Evolutionary conservation across 2,888 invertebrate species (phyloP), one percentile per base, ranked within the genome.

Genomic region (Aleiodes leptofemur): DNA sequence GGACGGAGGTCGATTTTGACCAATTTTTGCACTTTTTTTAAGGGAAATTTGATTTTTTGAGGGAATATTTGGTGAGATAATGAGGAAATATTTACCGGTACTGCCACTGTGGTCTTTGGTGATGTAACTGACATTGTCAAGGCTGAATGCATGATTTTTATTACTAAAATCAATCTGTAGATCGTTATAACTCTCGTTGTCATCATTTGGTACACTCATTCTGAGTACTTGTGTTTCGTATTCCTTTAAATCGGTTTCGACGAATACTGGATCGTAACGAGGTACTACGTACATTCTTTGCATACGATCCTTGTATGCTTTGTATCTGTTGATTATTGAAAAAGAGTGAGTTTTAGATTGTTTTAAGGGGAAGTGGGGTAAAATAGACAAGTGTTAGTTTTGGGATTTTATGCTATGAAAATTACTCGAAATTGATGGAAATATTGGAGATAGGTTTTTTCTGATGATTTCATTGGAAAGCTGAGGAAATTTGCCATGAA

Each of bases 141-240:
- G 91, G 80, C 95, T 96, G 86, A 96, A 96, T 0, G 96, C 95
- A 85, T 96, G 96, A 88, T 96, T 96, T 85, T 94, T 94, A 81
- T 95, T 95, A 88, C 96, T 96, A 86, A 96, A 96, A 89, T 96
- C 96, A 73, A 96, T 90, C 86, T 96, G 96, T 50, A 96, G 88
- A 87, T 96, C 96, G 86, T 93, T 93, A 86, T 91, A 93, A 77
- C 95, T 94, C 82, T 95, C 95, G 77, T 93, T 94, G 79, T 95
- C 95, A 83, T 97, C 97, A 2, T 96, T 94, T 0, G 95, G 95
- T 3, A 97, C 97, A 78, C 96, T 96, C 97, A 97, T 97, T 81
- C 97, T 96, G 3, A 97, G 90, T 56, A 97, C 95, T 92, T 98
- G 98, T 0, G 97, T 98, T 90, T 98, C 98, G 89, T 98, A 98